Evolutionary conservation across 2,888 invertebrate genomes (phyloP).

Genomic region (Eudemis profundana): DNA sequence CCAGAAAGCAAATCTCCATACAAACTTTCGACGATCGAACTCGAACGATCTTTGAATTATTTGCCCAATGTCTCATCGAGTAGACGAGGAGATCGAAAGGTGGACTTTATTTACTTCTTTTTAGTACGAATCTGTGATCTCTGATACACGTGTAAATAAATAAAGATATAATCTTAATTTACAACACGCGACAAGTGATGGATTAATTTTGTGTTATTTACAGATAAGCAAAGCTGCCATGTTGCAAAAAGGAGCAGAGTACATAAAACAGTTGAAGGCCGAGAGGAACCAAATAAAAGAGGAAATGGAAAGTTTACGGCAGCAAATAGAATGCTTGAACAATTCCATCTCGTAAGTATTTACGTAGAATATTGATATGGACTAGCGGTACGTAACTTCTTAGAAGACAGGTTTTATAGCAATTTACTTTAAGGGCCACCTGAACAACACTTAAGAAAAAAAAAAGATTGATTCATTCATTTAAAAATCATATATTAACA

Average conservation of each 20-base stretch:
- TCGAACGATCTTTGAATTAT: no score
- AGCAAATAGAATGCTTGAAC: constrained; percentile 96
- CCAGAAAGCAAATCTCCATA: no score
- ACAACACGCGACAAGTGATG: not conserved
- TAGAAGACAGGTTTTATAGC: no score
- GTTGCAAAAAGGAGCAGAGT: constrained; percentile 98
- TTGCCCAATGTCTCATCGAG: no score
- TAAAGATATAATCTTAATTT: constrained; percentile 4
- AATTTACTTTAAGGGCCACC: no score
- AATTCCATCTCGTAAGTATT: constrained; percentile 93
- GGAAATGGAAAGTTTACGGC: constrained; percentile 94
- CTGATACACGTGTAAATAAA: not conserved
- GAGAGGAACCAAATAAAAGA: constrained; percentile 95
- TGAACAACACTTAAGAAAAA: no score
- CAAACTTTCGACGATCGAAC: no score
- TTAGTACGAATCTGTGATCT: not conserved
- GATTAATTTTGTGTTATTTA: constrained; percentile 46
- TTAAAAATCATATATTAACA: no score
- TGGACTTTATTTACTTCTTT: not conserved
- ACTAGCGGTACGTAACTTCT: no score
- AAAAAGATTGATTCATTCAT: no score
- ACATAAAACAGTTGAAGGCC: constrained; percentile 94
- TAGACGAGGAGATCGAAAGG: not conserved
- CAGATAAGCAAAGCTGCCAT: constrained; percentile 97
- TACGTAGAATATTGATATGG: no score